Evolutionary conservation across 2,888 invertebrate species (phyloP).

Genomic region (Diadegma fenestrale): DNA sequence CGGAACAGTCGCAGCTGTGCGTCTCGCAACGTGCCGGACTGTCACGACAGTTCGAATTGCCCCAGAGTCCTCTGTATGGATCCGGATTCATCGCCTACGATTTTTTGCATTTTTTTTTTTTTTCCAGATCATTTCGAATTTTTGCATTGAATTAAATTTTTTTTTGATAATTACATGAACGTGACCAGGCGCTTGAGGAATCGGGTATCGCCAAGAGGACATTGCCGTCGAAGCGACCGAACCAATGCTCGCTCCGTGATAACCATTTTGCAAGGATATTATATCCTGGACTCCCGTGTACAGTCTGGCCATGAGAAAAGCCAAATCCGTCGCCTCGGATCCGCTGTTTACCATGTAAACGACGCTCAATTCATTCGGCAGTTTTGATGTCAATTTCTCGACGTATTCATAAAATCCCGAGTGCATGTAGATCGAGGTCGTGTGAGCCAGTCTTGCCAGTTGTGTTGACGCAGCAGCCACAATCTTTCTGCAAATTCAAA

Average conservation of each 20-base stretch:
- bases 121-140: neutral
- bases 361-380: slow-evolving; percentile 95
- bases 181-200: slow-evolving; percentile 90
- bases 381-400: slow-evolving; percentile 91
- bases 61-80: slow-evolving; percentile 96
- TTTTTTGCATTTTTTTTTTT: slow-evolving; percentile 8
- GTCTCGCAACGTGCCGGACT: slow-evolving; percentile 90
- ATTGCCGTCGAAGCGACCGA: slow-evolving; percentile 93
- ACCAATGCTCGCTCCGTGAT: slow-evolving; percentile 96
- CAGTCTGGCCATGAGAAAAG: slow-evolving; percentile 93
- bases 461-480: slow-evolving; percentile 92
- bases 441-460: slow-evolving; percentile 94
- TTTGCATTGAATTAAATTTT: neutral
- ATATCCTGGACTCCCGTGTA: slow-evolving; percentile 95
- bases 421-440: slow-evolving; percentile 96
- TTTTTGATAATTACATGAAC: slow-evolving; percentile 89
- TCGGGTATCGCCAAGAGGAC: slow-evolving; percentile 91
- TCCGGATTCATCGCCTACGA: slow-evolving; percentile 96
- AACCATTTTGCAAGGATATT: slow-evolving; percentile 94
- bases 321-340: slow-evolving; percentile 98
- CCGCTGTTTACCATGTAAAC: slow-evolving; percentile 98
- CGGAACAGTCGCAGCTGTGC: slow-evolving; percentile 89
- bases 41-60: slow-evolving; percentile 94
- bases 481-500: slow-evolving; percentile 90
- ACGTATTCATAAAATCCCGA: slow-evolving; percentile 96